Base-by-base conservation (phyloP, 2,797 vertebrate species). In the Amblyraja radiata region DNA sequence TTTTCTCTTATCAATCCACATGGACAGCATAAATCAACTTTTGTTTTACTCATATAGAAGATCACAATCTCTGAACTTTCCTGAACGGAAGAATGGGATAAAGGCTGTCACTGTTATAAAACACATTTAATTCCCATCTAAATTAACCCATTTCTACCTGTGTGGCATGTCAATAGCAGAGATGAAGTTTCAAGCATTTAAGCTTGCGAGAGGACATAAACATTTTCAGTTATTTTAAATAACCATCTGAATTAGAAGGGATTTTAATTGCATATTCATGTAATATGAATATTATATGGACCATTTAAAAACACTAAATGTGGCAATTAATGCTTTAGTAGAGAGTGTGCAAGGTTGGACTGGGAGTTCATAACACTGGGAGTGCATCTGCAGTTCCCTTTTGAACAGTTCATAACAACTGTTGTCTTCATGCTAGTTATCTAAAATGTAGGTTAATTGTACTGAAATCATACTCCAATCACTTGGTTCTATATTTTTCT, bases 141-240 rank as follows among this genome's bases (percentile, higher is more conserved):
- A 81, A 81, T 81, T 80, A 80, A 80, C 36, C 32, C 84, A 65
- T 88, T 65, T 7, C 14, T 32, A 6, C n/a, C 28, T 0, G 18
- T 1, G 14, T 73, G 28, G 1, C n/a, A 7, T 83, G n/a, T 25
- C 10, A 8, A 25, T 13, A 25, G 3, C 10, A 28, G 46, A 39
- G 36, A 21, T 80, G 32, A 10, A 25, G 18, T 83, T 81, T 54
- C 28, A 58, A 28, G 1, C 21, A 65, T 63, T 88, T 32, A 84
- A 36, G 77, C 32, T 76, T 78, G 13, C 7, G 16, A 78, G 16
- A 78, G 76, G 6, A 54, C 9, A 0, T 88, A 61, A 16, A 28
- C 6, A 32, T 86, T 80, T 86, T 63, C 83, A 86, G 25, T 86
- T 58, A 65, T 88, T 88, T 88, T 68, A 88, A 36, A 68, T 16